phyloP scores from a whole-genome alignment of 2,888 invertebrate genomes.

The Fragum whitleyi region DNA sequence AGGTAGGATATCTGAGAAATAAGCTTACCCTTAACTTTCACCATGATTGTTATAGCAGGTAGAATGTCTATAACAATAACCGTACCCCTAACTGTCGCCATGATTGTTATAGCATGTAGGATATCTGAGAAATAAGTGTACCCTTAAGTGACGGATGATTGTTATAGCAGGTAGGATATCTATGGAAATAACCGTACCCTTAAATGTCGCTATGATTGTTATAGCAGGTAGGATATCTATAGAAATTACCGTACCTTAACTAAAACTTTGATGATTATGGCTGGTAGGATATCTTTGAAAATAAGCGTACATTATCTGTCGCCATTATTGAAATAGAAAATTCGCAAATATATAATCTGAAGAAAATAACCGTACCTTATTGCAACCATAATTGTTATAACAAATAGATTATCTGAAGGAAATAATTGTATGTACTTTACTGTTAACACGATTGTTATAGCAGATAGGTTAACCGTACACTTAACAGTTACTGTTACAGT shows the following conservation, averaged over 20 bases:
- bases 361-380: too few relatives aligned
- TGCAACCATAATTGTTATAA: slow-evolving; percentile 84
- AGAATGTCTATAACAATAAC: slow-evolving; percentile 56
- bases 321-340: too few relatives aligned
- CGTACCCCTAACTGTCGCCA: slow-evolving; percentile 84
- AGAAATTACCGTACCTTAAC: background rate
- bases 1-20: too few relatives aligned
- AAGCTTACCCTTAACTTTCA: background rate
- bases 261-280: slow-evolving; percentile 34
- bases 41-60: slow-evolving; percentile 59
- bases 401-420: slow-evolving; percentile 58
- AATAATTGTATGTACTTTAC: slow-evolving; percentile 82
- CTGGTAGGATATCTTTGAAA: slow-evolving; percentile 40
- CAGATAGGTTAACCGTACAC: slow-evolving; percentile 79
- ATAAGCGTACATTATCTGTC: slow-evolving; percentile 81
- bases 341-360: too few relatives aligned
- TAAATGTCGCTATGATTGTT: slow-evolving; percentile 84
- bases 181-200: slow-evolving; percentile 84
- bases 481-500: slow-evolving; percentile 84
- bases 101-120: too few relatives aligned
- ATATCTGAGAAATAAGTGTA: too few relatives aligned
- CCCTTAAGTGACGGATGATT: too few relatives aligned
- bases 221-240: slow-evolving; percentile 70
- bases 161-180: too few relatives aligned
- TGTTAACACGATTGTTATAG: slow-evolving; percentile 84